These are phyloP conservation scores for Scaptomyza polygonia DNA, from an alignment of 2,888 invertebrate species.

Conservation along the genomic window DNA sequence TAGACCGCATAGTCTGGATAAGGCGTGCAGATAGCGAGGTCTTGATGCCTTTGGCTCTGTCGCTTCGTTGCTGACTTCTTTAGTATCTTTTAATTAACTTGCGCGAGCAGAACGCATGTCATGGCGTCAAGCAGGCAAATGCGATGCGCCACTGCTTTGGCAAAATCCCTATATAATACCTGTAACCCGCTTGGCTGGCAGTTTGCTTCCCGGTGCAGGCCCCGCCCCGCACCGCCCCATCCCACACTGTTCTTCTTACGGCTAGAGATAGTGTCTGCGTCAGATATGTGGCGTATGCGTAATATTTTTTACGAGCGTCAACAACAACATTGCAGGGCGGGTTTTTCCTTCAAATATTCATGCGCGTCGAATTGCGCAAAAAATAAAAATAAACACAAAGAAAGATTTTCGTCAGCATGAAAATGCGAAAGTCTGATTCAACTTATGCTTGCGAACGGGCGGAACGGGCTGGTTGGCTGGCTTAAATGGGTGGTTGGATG, in stretches of 20 bases:
- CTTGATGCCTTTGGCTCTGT: neutral
- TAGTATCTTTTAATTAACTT: constrained; percentile 81
- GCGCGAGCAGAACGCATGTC: constrained; percentile 56
- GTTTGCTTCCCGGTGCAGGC: neutral
- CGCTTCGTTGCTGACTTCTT: constrained; percentile 62
- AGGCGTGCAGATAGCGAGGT: constrained; percentile 3
- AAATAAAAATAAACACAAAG: constrained; percentile 2
- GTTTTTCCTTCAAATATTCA: constrained; percentile 38
- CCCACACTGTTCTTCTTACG: no score
- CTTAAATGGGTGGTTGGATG: neutral
- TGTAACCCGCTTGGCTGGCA: constrained; percentile 32
- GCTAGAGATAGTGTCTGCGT: constrained; percentile 38
- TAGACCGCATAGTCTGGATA: constrained; percentile 27
- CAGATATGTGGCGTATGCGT: constrained; percentile 63
- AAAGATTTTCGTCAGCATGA: constrained; percentile 61
- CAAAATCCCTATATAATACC: constrained; percentile 55
- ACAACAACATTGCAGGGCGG: constrained; percentile 33
- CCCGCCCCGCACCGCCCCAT: neutral
- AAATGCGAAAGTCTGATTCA: constrained; percentile 57
- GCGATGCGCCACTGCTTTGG: constrained; percentile 16
- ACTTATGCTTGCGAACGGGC: constrained; percentile 32
- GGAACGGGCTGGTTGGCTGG: neutral
- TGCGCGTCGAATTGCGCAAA: constrained; percentile 50
- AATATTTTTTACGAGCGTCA: constrained; percentile 62
- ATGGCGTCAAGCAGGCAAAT: constrained; percentile 44